Evolutionary conservation across 1,140 invertebrate genomes (phyloP).

Genomic region (Zaprionus taronus): DNA sequence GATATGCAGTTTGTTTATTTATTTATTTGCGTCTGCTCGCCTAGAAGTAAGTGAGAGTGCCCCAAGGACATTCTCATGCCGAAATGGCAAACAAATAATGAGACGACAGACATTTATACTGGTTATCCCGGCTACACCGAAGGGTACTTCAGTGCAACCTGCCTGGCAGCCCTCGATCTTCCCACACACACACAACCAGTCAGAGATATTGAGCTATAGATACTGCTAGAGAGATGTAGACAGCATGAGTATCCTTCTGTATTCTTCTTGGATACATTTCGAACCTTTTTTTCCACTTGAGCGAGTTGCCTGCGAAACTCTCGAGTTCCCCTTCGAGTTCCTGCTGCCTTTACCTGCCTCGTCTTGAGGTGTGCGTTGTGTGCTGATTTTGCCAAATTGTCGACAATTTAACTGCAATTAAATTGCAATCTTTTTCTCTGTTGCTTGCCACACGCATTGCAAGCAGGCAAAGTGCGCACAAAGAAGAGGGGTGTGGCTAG

Average conservation of each 20-base stretch:
- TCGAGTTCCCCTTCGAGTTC: constrained; percentile 52
- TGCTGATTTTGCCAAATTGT: constrained; percentile 57
- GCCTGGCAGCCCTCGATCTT: constrained; percentile 38
- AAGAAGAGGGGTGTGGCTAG: constrained; percentile 26
- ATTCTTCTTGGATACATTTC: constrained; percentile 62
- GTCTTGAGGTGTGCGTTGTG: constrained; percentile 26
- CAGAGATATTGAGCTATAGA: constrained; percentile 2
- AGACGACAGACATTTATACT: constrained; percentile 54
- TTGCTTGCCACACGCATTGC: constrained; percentile 64
- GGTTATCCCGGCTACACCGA: neutral
- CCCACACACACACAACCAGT: constrained; percentile 47
- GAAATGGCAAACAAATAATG: constrained; percentile 80
- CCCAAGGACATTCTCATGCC: constrained; percentile 68
- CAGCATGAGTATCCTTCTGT: constrained; percentile 52
- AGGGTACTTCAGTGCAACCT: constrained; percentile 59
- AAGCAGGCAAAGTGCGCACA: constrained; percentile 62
- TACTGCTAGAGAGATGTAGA: constrained; percentile 6
- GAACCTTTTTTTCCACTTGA: constrained; percentile 75
- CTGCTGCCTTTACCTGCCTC: constrained; percentile 23
- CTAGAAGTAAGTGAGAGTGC: constrained; percentile 56
- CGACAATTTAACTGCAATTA: constrained; percentile 79
- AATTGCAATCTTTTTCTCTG: constrained; percentile 66
- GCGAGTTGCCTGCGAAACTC: constrained; percentile 69
- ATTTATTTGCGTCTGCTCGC: constrained; percentile 74
- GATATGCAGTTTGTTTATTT: constrained; percentile 64